A percentile compares a stretch with the other conserved stretches of the same genome.
phyloP scores from a whole-genome alignment of 2,888 invertebrate genomes.

The Rutpela maculata region DNA sequence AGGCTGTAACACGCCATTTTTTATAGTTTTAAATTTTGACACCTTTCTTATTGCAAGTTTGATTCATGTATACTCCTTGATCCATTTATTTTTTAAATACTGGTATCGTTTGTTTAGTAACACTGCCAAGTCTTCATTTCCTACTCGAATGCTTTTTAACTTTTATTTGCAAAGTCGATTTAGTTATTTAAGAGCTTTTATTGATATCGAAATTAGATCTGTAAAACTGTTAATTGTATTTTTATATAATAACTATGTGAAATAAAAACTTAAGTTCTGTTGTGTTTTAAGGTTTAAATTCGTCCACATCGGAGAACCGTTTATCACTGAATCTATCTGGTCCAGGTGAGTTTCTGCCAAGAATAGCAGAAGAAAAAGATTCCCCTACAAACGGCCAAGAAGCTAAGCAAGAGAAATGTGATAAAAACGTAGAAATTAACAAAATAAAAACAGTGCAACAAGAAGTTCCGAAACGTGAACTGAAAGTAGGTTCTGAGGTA shows the following conservation, averaged over 20 bases:
- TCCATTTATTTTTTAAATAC: too few species aligned
- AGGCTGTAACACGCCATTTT: too few species aligned
- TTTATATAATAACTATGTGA: too few species aligned
- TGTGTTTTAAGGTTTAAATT: slow-evolving; percentile 49
- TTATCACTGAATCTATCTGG: slow-evolving; percentile 75
- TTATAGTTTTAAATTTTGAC: too few species aligned
- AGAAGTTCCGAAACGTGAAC: slow-evolving; percentile 30
- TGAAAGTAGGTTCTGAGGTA: slow-evolving; percentile 6
- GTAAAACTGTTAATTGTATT: too few species aligned
- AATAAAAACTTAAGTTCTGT: background rate
- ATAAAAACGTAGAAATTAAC: slow-evolving; percentile 45
- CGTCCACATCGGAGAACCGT: slow-evolving; percentile 66
- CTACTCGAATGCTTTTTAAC: background rate
- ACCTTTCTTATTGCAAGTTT: too few species aligned
- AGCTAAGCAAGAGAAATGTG: slow-evolving; percentile 57
- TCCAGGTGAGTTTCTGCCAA: slow-evolving; percentile 80
- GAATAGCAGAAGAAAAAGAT: slow-evolving; percentile 92
- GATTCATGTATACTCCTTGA: too few species aligned
- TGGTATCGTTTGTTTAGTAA: too few species aligned
- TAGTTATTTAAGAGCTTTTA: background rate
- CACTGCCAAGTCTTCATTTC: too few species aligned
- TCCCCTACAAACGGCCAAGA: slow-evolving; percentile 80
- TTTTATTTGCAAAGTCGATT: background rate
- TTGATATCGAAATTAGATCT: background rate
- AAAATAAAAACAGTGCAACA: slow-evolving; percentile 41